Percentiles rank a stretch among this genome's conserved stretches.
Evolutionary conservation across 1,140 invertebrate genomes (phyloP).

Genomic region (Lysiphlebus fabarum): DNA sequence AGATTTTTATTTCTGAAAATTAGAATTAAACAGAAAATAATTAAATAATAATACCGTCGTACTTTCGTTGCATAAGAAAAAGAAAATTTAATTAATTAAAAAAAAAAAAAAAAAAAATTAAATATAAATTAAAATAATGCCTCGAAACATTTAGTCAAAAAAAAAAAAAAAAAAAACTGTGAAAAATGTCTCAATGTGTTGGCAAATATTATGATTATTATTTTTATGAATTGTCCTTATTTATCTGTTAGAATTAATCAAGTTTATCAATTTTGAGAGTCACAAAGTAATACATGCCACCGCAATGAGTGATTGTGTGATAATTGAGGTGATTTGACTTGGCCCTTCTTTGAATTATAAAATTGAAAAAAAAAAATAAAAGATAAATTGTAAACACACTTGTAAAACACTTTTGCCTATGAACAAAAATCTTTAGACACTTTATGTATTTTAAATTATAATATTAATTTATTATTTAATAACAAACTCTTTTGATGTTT

Average conservation of each 20-base stretch:
- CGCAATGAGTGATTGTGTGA: conserved; percentile 45
- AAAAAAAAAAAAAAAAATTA: neutral
- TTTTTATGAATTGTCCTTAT: conserved; percentile 7
- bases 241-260: conserved; percentile 1
- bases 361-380: conserved; percentile 3
- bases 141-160: conserved; percentile 17
- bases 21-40: too few relatives aligned
- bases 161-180: conserved; percentile 5
- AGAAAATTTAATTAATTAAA: too few relatives aligned
- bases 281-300: conserved; percentile 46
- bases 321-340: conserved; percentile 53
- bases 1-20: too few relatives aligned
- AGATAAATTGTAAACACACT: too few relatives aligned
- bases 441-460: too few relatives aligned
- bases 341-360: conserved; percentile 37
- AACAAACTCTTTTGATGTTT: conserved; percentile 23
- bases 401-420: too few relatives aligned
- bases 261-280: conserved; percentile 36
- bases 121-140: neutral
- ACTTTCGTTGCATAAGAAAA: neutral
- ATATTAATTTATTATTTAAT: too few relatives aligned
- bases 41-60: too few relatives aligned
- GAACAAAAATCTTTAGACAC: too few relatives aligned
- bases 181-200: too few relatives aligned
- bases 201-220: too few relatives aligned